A percentile compares a stretch with the other conserved stretches of the same genome.
Evolutionary conservation across 2,113 vertebrate species (phyloP).

Genomic region (Ailurus styani): DNA sequence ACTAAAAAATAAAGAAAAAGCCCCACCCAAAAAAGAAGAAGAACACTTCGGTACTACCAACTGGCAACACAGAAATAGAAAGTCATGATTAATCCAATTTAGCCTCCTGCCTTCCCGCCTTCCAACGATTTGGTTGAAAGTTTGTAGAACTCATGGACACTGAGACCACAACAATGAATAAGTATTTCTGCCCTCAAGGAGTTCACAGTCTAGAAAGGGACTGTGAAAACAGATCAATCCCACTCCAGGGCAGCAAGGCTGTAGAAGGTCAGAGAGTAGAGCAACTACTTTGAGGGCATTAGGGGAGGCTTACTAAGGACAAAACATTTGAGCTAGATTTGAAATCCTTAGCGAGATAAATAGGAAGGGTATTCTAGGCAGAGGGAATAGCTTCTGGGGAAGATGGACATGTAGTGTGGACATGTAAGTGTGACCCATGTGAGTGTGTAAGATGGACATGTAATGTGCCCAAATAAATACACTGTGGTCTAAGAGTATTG

Average conservation of each 20-base stretch:
- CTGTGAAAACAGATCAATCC: background rate
- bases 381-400: background rate
- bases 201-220: background rate
- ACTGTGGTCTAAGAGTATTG: background rate
- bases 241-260: background rate
- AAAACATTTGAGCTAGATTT: background rate
- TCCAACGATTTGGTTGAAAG: background rate
- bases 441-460: background rate
- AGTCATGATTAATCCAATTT: background rate
- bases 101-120: background rate
- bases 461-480: background rate
- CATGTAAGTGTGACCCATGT: too few species aligned
- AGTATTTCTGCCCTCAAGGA: background rate
- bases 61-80: background rate
- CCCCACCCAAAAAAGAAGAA: background rate
- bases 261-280: background rate
- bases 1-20: background rate
- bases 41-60: background rate
- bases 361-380: background rate
- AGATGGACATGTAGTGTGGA: background rate
- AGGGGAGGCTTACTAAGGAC: background rate
- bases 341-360: background rate
- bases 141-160: background rate
- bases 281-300: background rate
- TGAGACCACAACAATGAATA: background rate